phyloP scores from a whole-genome alignment of 2,113 vertebrate genomes.

The Thamnophis sirtalis region DNA sequence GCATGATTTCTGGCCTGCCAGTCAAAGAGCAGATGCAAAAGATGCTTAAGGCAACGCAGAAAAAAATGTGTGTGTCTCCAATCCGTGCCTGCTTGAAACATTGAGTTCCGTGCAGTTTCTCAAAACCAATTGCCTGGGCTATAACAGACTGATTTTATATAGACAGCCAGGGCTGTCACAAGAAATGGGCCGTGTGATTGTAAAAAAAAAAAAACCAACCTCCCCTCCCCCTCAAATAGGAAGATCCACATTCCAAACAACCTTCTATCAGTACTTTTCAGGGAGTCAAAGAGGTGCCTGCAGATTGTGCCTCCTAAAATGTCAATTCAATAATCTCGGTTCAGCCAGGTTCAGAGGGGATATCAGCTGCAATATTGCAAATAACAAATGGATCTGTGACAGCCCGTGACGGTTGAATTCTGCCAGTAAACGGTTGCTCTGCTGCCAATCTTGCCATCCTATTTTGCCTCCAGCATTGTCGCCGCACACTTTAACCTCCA shows the following conservation, averaged over 20 bases:
- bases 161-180: not conserved
- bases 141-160: not conserved
- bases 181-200: not conserved
- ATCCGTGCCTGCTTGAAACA: not conserved
- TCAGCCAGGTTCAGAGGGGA: conserved; percentile 8
- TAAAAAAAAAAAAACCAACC: not conserved
- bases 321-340: not conserved
- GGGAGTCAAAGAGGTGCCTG: not conserved
- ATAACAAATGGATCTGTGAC: conserved; percentile 34
- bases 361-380: conserved; percentile 27
- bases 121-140: not conserved
- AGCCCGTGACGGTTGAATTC: conserved; percentile 22
- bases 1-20: not conserved
- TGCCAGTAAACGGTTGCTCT: conserved; percentile 24
- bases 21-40: not conserved
- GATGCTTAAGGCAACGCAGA: not conserved
- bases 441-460: not conserved
- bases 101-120: not conserved
- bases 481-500: conserved; percentile 13
- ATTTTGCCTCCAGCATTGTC: conserved; percentile 1
- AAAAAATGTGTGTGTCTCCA: not conserved
- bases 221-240: not conserved
- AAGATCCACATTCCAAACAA: not conserved
- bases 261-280: not conserved
- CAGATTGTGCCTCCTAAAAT: not conserved